phyloP scores from a whole-genome alignment of 2,888 invertebrate genomes.

The Clunio marinus region DNA sequence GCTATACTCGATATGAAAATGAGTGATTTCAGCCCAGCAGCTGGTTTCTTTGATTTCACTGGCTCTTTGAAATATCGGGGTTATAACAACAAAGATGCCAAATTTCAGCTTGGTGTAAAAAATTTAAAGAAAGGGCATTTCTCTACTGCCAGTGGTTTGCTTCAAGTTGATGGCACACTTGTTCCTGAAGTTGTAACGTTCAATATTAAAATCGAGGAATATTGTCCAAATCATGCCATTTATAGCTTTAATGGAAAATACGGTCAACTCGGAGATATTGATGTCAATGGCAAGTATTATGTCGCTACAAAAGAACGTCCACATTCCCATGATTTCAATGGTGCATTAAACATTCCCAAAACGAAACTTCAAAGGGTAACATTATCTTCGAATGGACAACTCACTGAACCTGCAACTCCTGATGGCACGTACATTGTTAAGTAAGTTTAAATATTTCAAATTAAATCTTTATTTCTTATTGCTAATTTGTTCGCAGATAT shows the following conservation, averaged over 20 bases:
- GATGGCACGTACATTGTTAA: slow-evolving; percentile 9
- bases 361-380: slow-evolving; percentile 16
- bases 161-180: slow-evolving; percentile 48
- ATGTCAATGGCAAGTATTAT: slow-evolving; percentile 52
- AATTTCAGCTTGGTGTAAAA: slow-evolving; percentile 48
- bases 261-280: slow-evolving; percentile 51
- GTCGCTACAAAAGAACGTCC: slow-evolving; percentile 41
- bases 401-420: slow-evolving; percentile 24
- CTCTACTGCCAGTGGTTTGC: slow-evolving; percentile 43
- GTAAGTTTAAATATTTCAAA: not conserved
- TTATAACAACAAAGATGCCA: slow-evolving; percentile 53
- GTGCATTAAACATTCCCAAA: slow-evolving; percentile 14
- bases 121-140: slow-evolving; percentile 47
- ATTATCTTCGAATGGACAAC: slow-evolving; percentile 23
- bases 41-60: slow-evolving; percentile 49
- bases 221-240: slow-evolving; percentile 45
- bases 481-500: not conserved
- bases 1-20: slow-evolving; percentile 47
- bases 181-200: slow-evolving; percentile 47
- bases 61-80: slow-evolving; percentile 51
- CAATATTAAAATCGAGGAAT: slow-evolving; percentile 45
- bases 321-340: slow-evolving; percentile 34
- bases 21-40: slow-evolving; percentile 51
- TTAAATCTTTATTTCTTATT: not conserved
- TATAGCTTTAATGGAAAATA: slow-evolving; percentile 53